Base-by-base conservation (phyloP, 2,888 invertebrate species). In the Cybosia mesomella region DNA sequence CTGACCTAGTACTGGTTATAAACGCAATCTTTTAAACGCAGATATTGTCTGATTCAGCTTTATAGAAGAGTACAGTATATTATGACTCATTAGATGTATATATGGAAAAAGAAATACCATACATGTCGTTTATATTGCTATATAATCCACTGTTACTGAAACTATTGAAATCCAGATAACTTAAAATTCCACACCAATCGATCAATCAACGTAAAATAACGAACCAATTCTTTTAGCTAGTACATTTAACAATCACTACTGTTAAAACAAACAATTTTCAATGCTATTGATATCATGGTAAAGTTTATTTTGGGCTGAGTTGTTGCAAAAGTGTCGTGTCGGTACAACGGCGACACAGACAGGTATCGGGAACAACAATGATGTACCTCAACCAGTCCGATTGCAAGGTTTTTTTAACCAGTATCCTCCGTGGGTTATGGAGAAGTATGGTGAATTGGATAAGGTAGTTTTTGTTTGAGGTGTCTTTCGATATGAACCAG, bases 361-460 rank as follows among this genome's bases (percentile, higher is more conserved):
- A 88, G 88, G 90, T 89, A 91, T 91, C 90, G 91, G 66, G 59
- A 72, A 88, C 91, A 86, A 88, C 91, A 89, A 89, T 92, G 91
- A 92, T 90, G 91, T 89, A 88, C 89, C 87, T 89, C 85, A 89
- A 87, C 91, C 91, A 90, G 91, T 91, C 88, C 86, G 88, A 87
- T 88, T 83, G 87, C 85, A 74, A 82, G 84, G 84, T 91, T 92
- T 92, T 79, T 92, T 91, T 89, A 88, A 88, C 90, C 90, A 90
- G 89, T 89, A 90, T 89, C 87, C 87, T 87, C 80, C 77, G 83
- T 78, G 73, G 74, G 81, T 74, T 74, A 72, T 68, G 13, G 13
- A 58, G 82, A 87, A 64, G 49, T 76, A 67, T 7, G 74, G 10
- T 2, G 8, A 66, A 43, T 43, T 67, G 67, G 82, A 81, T 22